Conservation (phyloP, 2,113 vertebrate genomes). For the Gadus chalcogrammus region DNA sequence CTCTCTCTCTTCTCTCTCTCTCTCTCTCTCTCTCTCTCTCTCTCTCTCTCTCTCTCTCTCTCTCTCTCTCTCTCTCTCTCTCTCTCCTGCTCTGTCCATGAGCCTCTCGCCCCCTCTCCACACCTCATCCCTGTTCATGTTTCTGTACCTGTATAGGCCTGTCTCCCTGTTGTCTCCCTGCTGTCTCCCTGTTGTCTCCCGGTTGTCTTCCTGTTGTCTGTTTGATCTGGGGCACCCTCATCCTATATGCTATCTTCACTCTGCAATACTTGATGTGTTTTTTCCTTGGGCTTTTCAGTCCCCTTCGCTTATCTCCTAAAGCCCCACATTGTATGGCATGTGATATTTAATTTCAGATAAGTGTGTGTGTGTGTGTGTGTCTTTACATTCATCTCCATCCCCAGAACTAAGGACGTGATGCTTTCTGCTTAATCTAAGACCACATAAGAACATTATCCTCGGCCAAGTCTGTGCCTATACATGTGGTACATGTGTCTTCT, state of each 20-base stretch:
- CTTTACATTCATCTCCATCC: neutral
- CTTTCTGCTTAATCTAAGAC: neutral
- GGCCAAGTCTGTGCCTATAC: slow-evolving; percentile 7
- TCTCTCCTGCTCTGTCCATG: neutral
- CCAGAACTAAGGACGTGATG: neutral
- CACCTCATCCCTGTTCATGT: neutral
- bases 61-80: neutral
- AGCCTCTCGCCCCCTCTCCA: neutral
- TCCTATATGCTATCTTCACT: slow-evolving; percentile 42
- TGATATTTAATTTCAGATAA: slow-evolving; percentile 60
- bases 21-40: too few relatives aligned
- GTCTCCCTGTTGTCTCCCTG: slow-evolving; percentile 4
- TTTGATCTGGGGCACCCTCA: slow-evolving; percentile 26
- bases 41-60: too few relatives aligned
- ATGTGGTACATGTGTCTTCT: too few relatives aligned
- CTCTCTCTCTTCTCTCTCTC: too few relatives aligned
- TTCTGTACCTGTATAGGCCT: neutral
- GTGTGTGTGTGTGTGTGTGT: neutral
- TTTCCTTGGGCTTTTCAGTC: slow-evolving; percentile 29
- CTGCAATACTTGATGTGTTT: slow-evolving; percentile 31
- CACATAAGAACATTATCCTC: slow-evolving; percentile 2
- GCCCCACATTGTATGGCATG: slow-evolving; percentile 30
- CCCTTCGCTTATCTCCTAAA: slow-evolving; percentile 51
- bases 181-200: slow-evolving; percentile 14
- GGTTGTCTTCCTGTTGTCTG: slow-evolving; percentile 9